Percentiles rank a stretch among this genome's conserved stretches.
Conservation (phyloP, 2,888 invertebrate species). For the Apamea epomidion region DNA sequence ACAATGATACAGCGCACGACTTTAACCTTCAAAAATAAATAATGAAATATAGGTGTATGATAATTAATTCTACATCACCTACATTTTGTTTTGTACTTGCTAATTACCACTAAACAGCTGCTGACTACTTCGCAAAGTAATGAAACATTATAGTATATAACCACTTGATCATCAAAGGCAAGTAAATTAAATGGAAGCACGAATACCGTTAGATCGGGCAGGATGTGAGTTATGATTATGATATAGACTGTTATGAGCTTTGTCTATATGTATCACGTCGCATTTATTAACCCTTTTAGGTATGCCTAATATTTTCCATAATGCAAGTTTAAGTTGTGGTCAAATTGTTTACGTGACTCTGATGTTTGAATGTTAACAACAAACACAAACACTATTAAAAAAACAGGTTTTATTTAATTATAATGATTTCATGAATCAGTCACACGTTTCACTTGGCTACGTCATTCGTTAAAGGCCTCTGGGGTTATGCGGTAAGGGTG, state of each 20-base stretch:
- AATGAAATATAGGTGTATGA: conserved; percentile 15
- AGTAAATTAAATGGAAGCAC: conserved; percentile 24
- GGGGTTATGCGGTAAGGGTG: conserved; percentile 82
- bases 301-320: background rate
- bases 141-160: conserved; percentile 20
- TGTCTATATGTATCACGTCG: conserved; percentile 5
- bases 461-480: conserved; percentile 83
- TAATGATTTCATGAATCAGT: conserved; percentile 66
- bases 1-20: background rate
- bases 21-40: conserved; percentile 23
- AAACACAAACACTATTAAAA: background rate
- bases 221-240: conserved; percentile 14
- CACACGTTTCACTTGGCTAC: conserved; percentile 70
- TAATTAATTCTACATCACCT: conserved; percentile 30
- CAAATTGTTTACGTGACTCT: background rate
- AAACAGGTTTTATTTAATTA: conserved; percentile 21
- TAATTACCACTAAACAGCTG: conserved; percentile 29
- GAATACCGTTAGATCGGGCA: conserved; percentile 41
- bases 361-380: background rate
- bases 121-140: conserved; percentile 23
- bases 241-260: conserved; percentile 1
- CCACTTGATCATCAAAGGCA: conserved; percentile 10
- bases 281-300: background rate
- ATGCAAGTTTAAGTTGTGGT: background rate
- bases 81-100: conserved; percentile 33